Evolutionary conservation across 2,888 invertebrate genomes (phyloP), one percentile per base, ranked within the genome.

Genomic region (Lamellibrachia satsuma): DNA sequence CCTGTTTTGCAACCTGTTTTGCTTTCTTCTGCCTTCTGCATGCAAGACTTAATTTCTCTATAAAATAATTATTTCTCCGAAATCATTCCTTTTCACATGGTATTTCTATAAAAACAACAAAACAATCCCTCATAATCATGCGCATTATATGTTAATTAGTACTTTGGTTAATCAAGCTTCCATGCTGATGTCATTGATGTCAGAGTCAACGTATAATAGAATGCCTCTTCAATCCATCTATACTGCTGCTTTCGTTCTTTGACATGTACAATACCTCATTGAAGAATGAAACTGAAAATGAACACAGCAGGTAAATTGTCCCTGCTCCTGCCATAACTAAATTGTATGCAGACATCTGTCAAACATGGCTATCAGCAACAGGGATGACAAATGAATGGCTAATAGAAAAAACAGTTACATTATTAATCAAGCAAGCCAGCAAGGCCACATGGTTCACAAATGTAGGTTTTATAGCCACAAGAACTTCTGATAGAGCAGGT

Each of bases 121-220:
- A 39, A 39, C 75, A 22, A 15, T 75, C 75, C 75, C 15, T 75
- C n/a, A 6, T 11, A 3, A 22, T n/a, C 75, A 75, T 22, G 22
- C n/a, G 1, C 15, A 15, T 75, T n/a, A 75, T n/a, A 22, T 75
- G 75, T n/a, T 75, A n/a, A 75, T 75, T 75, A 75, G 15, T 22
- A 75, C 75, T 75, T 75, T n/a, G 75, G 6, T 75, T 75, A 75
- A 75, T 75, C 75, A 75, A 75, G 75, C 75, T 75, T 75, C 75
- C 6, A 15, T 4, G 75, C 22, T 75, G 75, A 75, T 6, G 75
- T n/a, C 75, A 75, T 4, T 39, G 39, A 39, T 39, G 39, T 39
- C 39, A 15, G 11, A 15, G 75, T 75, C 75, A 22, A 22, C 22
- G 7, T 75, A 22, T 6, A 75, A 75, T 75, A 75, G 75, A 75